These are phyloP conservation scores for Microdon myrmicae DNA, from an alignment of 2,888 invertebrate species.

Conservation along the genomic window DNA sequence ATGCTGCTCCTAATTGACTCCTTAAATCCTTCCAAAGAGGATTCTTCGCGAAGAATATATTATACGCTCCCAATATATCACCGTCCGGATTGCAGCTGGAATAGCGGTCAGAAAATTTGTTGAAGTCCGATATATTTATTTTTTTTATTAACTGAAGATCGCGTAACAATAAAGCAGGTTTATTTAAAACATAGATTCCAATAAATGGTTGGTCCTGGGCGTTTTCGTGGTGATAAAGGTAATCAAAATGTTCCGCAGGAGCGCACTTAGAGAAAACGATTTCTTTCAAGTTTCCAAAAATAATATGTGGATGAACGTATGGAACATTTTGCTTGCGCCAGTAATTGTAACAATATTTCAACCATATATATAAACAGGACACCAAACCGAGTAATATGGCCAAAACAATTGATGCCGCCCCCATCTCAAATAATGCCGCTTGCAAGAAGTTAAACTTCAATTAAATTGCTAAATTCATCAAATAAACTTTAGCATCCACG, in stretches of 20 bases:
- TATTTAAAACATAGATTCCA: constrained; percentile 66
- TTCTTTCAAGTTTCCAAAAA: constrained; percentile 66
- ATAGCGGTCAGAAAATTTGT: constrained; percentile 63
- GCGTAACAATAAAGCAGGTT: constrained; percentile 65
- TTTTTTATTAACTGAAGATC: constrained; percentile 67
- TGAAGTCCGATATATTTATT: constrained; percentile 67
- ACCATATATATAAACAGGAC: constrained; percentile 59
- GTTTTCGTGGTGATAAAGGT: constrained; percentile 61
- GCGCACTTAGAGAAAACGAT: constrained; percentile 58
- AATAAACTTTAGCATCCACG: too few relatives aligned
- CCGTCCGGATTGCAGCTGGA: constrained; percentile 56
- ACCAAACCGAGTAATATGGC: too few relatives aligned
- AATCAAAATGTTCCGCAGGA: constrained; percentile 61
- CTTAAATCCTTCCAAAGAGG: constrained; percentile 67
- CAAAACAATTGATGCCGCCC: too few relatives aligned
- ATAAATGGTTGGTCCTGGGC: constrained; percentile 58
- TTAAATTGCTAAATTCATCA: too few relatives aligned
- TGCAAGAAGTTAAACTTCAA: too few relatives aligned
- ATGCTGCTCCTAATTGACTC: constrained; percentile 66
- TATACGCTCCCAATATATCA: constrained; percentile 65
- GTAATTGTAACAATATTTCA: constrained; percentile 62
- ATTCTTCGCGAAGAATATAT: constrained; percentile 67
- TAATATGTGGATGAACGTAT: constrained; percentile 61
- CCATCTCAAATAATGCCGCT: too few relatives aligned
- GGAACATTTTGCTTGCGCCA: constrained; percentile 64